These are phyloP conservation scores for Rotaria magnacalcarata DNA, from an alignment of 2,888 invertebrate genomes.

Conservation along the genomic window DNA sequence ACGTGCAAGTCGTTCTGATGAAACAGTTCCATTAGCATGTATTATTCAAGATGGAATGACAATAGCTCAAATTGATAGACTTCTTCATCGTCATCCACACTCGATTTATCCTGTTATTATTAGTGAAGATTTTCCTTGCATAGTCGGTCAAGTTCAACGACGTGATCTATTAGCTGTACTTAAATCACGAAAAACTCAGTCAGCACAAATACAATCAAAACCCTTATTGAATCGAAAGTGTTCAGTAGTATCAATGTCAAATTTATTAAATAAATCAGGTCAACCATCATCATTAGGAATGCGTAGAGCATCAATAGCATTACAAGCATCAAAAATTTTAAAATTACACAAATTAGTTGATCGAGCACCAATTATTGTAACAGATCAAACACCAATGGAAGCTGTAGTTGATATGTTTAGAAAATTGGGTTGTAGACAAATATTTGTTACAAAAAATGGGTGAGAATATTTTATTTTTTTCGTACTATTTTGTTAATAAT, in stretches of 20 bases:
- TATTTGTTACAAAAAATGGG: conserved; percentile 96
- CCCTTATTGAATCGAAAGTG: neutral
- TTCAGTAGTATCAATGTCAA: conserved; percentile 3
- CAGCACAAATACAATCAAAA: neutral
- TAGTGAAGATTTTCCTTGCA: conserved; percentile 88
- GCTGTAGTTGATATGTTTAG: conserved; percentile 99
- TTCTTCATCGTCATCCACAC: conserved; percentile 89
- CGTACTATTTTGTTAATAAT: conserved; percentile 45
- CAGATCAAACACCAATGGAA: conserved; percentile 99
- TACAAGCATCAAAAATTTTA: conserved; percentile 1
- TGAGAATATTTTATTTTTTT: conserved; percentile 60
- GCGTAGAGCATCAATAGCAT: conserved; percentile 7
- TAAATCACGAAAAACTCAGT: conserved; percentile 59
- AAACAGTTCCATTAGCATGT: conserved; percentile 53
- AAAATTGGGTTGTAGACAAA: conserved; percentile 90
- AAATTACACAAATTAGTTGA: conserved; percentile 34
- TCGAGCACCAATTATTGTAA: conserved; percentile 80
- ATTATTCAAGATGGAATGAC: conserved; percentile 43
- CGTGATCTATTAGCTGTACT: conserved; percentile 81
- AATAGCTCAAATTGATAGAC: conserved; percentile 57
- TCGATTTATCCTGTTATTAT: conserved; percentile 98
- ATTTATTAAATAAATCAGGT: conserved; percentile 17
- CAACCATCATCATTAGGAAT: conserved; percentile 13
- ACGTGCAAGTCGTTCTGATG: neutral
- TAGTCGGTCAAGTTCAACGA: conserved; percentile 90